phyloP scores from a whole-genome alignment of 2,797 vertebrate genomes.

The Garrulus glandarius region DNA sequence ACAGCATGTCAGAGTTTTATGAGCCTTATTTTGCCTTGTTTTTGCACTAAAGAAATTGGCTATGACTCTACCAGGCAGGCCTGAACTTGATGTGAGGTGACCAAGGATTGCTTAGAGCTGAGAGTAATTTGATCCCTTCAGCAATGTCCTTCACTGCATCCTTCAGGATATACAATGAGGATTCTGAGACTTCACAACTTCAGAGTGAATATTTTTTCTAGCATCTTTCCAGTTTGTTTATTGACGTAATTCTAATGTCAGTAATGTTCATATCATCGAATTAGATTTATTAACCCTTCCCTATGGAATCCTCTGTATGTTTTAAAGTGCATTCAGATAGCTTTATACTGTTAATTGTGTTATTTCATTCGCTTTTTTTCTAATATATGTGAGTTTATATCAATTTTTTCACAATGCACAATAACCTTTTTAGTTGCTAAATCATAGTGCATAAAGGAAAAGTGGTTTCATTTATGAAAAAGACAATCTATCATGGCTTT shows the following conservation, averaged over 20 bases:
- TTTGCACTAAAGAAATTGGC: not conserved
- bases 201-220: not conserved
- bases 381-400: not conserved
- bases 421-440: not conserved
- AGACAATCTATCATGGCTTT: conserved; percentile 26
- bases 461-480: conserved; percentile 35
- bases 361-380: not conserved
- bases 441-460: not conserved
- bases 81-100: not conserved
- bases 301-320: not conserved
- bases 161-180: not conserved
- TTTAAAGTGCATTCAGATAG: not conserved
- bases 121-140: not conserved
- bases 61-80: not conserved
- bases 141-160: not conserved
- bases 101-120: not conserved
- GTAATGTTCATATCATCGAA: not conserved
- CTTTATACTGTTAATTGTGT: not conserved
- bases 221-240: not conserved
- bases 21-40: not conserved
- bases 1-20: not conserved
- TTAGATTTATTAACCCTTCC: not conserved
- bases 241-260: not conserved
- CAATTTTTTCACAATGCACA: not conserved
- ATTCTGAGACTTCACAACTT: not conserved